These are phyloP conservation scores for Okapia johnstoni DNA, from an alignment of 2,113 vertebrate species.

Conservation along the genomic window DNA sequence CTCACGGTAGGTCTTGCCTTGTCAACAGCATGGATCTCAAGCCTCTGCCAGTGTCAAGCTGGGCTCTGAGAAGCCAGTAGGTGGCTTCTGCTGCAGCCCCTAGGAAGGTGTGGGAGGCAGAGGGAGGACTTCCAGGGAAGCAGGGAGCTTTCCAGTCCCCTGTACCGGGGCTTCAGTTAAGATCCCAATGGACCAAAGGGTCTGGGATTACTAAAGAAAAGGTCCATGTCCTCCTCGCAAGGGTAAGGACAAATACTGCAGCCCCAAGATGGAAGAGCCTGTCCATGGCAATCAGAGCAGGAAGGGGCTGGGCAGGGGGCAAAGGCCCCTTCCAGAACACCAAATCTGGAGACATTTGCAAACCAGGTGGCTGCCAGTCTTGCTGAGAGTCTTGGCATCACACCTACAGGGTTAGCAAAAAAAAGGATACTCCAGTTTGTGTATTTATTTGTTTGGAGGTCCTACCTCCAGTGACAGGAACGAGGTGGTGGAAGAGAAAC, in stretches of 20 bases:
- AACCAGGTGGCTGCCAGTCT: not conserved
- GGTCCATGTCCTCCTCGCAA: not conserved
- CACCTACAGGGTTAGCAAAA: not conserved
- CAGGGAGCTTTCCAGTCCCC: fast-evolving
- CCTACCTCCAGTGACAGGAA: not conserved
- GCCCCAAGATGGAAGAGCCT: not conserved
- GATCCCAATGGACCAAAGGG: not conserved
- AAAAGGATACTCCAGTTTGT: not conserved
- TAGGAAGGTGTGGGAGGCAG: not conserved
- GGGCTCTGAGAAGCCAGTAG: not conserved
- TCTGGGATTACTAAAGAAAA: not conserved
- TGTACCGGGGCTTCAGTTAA: not conserved
- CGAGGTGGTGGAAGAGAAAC: not conserved
- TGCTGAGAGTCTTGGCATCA: not conserved
- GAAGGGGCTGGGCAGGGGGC: not conserved
- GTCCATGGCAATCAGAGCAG: not conserved
- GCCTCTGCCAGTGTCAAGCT: not conserved
- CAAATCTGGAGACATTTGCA: not conserved
- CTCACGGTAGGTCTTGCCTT: not conserved
- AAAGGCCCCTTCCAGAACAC: not conserved
- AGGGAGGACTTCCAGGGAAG: not conserved
- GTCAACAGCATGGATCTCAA: not conserved
- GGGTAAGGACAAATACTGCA: not conserved
- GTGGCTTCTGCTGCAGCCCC: not conserved
- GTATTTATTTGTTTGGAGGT: not conserved